phyloP scores from a whole-genome alignment of 1,140 invertebrate genomes.

The Elymnias hypermnestra region DNA sequence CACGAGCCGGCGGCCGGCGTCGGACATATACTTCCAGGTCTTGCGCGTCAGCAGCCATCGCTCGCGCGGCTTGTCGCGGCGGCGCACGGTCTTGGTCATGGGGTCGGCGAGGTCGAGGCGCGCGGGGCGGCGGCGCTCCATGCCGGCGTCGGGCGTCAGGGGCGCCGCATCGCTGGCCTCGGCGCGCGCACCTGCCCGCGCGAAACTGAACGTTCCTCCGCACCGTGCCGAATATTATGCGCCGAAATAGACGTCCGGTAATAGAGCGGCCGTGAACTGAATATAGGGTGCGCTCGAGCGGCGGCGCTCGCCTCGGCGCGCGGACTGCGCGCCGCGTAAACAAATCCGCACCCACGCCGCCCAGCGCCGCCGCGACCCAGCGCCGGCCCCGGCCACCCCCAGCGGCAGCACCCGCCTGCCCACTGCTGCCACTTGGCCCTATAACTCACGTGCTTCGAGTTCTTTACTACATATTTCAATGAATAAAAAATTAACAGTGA shows the following conservation, averaged over 20 bases:
- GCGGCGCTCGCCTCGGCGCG: constrained; percentile 48
- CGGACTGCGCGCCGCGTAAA: constrained; percentile 59
- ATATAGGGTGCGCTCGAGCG: constrained; percentile 56
- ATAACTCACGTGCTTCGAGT: too few species aligned
- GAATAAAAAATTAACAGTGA: constrained; percentile 12
- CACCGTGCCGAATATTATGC: constrained; percentile 61
- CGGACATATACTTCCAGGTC: constrained; percentile 93
- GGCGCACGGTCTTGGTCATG: constrained; percentile 75
- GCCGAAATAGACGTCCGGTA: constrained; percentile 70
- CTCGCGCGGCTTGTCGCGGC: constrained; percentile 81
- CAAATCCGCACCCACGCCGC: too few species aligned
- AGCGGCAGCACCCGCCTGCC: constrained; percentile 21
- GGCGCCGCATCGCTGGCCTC: constrained; percentile 49
- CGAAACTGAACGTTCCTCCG: constrained; percentile 60
- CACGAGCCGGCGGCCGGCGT: constrained; percentile 89
- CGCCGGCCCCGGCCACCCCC: constrained; percentile 33
- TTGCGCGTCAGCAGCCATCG: constrained; percentile 91
- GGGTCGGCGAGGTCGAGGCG: constrained; percentile 44
- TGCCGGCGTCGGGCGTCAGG: constrained; percentile 44
- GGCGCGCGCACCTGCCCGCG: constrained; percentile 61
- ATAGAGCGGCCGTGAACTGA: constrained; percentile 72
- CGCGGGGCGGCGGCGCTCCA: constrained; percentile 63
- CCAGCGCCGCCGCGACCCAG: too few species aligned
- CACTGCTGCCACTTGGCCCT: not conserved
- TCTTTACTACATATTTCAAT: too few species aligned